Evolutionary conservation across 2,797 vertebrate species (phyloP), one percentile per base, ranked within the genome.

Genomic region (Emydoidea blandingii): DNA sequence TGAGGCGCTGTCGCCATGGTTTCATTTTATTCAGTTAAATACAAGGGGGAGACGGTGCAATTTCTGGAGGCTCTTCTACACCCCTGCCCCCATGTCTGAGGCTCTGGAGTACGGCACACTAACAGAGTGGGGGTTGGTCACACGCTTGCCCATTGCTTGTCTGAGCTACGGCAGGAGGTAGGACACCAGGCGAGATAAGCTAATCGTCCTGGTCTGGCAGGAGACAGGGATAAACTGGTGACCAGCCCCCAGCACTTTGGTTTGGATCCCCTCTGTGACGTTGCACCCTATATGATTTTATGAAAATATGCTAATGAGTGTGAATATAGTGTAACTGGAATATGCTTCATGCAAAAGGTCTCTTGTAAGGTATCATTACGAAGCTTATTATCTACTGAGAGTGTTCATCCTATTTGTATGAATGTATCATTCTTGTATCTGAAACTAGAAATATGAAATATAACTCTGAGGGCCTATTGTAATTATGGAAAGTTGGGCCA

Each of bases 61-160:
- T 72, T 72, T 72, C 65, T 23, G 10, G 65, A 12, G 34, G 34
- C 34, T 68, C 34, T 37, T 37, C 62, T n/a, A 68, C 16, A 11
- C n/a, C 8, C n/a, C 9, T 3, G 1, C 4, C 19, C 19, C 65
- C n/a, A 8, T 34, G 16, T n/a, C 34, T 5, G 4, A 65, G 62
- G 62, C 34, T 65, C 62, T 19, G 62, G 62, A 19, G 15, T 65
- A n/a, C 3, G 8, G n/a, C n/a, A 37, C 34, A 37, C 4, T 5
- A 68, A 37, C 4, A 16, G 31, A 31, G 31, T 15, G 14, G 59
- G 31, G 14, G 59, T 16, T 62, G 31, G 59, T 62, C 31, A 6
- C 59, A 34, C 3, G 57, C 12, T 59, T 59, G 27, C 29, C 57
- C 29, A 14, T 59, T 16, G 59, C 59, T 62, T 62, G 14, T 31